Base-by-base conservation (phyloP, 2,888 invertebrate genomes). In the Ectobius pallidus region DNA sequence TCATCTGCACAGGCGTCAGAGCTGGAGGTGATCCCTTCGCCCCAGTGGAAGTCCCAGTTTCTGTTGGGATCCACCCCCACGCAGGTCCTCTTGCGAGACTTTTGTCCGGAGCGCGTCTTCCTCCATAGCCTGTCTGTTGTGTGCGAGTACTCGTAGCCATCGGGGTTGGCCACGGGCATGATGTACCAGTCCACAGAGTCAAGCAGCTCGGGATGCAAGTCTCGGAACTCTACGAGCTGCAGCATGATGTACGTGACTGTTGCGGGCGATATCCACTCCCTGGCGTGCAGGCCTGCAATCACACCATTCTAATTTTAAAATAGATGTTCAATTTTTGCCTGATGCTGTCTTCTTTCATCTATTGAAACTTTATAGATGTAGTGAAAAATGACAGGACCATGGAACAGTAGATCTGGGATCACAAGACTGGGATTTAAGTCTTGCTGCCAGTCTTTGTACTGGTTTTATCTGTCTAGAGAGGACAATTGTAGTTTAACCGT, bases 191-290 rank as follows among this genome's bases (percentile, higher is more conserved):
- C 92, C 0, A 89, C 89, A 62, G 85, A 83, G 69, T 88, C 86
- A 58, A 91, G 82, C 55, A 90, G 78, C 30, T 86, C 85, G 74
- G 82, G 81, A 72, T 87, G 85, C 16, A 79, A 74, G 39, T 79
- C 77, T 74, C 77, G 62, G 75, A 76, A 81, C 75, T 82, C 89
- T 18, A 91, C 86, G 42, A 92, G 81, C 70, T 91, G 87, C 75
- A 88, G 88, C 73, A 91, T 83, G 78, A 91, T 89, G 88, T 91
- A 92, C n/a, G 91, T 89, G 46, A 91, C 89, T 0, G 91, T 90
- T 0, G 94, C 92, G 0, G 92, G 91, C 1, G 92, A 87, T 77
- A 94, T 92, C 94, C 94, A 94, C 82, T 94, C 94, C 77, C 90
- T 82, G 1, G 90, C 91, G 78, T 92, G 91, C 73, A 88, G 85